Base-by-base conservation (phyloP, 2,113 vertebrate genomes). In the Cyprinodon brontotheroides region DNA sequence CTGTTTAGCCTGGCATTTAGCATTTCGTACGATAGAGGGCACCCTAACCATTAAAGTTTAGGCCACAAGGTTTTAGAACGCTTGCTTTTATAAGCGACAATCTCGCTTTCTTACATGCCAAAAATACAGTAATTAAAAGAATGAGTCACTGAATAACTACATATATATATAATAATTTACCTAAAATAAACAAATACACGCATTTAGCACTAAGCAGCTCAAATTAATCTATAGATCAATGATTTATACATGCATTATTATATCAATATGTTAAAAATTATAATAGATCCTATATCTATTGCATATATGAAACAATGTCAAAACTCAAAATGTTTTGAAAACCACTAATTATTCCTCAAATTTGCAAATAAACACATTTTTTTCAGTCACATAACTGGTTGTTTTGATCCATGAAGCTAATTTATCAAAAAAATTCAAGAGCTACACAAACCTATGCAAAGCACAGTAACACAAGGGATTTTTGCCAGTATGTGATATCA, bases 11-110 rank as follows among this genome's bases (percentile, higher is more conserved):
- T 45, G 64, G 36, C 36, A 5, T 64, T 6, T 36, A 43, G 17
- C 81, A 79, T 86, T 87, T 61, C 78, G 61, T 47, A n/a, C 89
- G 14, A 15, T 75, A 88, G 91, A 79, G 82, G 87, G 83, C 86
- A 80, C 22, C 11, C 53, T 48, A 39, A 1, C 20, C 69, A 37
- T 43, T 39, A 43, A 78, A 68, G 63, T 60, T 5, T 41, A n/a
- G 14, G 6, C 11, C 7, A n/a, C 47, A 40, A 48, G 48, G 38
- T 48, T 57, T 57, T 47, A 9, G 60, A n/a, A 14, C 7, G 41
- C 45, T 61, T 48, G 36, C 60, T 61, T 11, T 61, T 1, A 17
- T 17, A 7, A 3, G 60, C 4, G 48, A 50, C 48, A 50, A 50
- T 15, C 14, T 17, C 15, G 50, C 20, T 6, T 53, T 53, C 13